These are phyloP conservation scores for Holothuria glaberrima DNA, from an alignment of 35 echinoderm and acorn worm species.

Conservation along the genomic window DNA sequence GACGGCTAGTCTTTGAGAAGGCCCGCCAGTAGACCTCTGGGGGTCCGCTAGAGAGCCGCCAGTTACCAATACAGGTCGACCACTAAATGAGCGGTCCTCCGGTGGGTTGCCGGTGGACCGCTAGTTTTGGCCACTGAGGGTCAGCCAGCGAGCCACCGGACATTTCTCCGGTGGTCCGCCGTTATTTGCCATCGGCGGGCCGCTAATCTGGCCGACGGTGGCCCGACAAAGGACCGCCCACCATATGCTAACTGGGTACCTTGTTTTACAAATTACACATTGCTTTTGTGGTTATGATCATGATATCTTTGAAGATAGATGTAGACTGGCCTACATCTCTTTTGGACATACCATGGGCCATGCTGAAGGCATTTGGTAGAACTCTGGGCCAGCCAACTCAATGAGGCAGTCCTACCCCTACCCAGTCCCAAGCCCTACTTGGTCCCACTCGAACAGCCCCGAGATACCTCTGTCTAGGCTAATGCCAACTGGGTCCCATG, in stretches of 20 bases:
- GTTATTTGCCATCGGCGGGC: constrained; percentile 3
- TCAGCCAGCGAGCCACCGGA: constrained; percentile 11
- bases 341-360: too few species aligned
- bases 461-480: too few species aligned
- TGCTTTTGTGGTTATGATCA: too few species aligned
- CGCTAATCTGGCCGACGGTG: not conserved
- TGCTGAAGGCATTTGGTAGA: too few species aligned
- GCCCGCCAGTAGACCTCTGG: not conserved
- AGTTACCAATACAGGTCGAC: not conserved
- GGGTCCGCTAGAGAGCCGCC: not conserved
- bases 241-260: not conserved
- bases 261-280: too few species aligned
- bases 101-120: not conserved
- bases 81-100: not conserved
- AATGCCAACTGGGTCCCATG: too few species aligned
- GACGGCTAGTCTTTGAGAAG: not conserved
- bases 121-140: not conserved
- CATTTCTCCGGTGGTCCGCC: constrained; percentile 1
- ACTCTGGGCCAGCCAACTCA: too few species aligned
- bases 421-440: too few species aligned
- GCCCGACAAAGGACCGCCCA: not conserved
- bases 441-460: too few species aligned
- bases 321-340: too few species aligned
- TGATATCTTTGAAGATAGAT: too few species aligned
- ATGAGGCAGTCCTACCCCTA: too few species aligned